Percentiles rank a stretch among this genome's conserved stretches.
Conservation (phyloP, 2,113 vertebrate species). For the Neotoma lepida region DNA sequence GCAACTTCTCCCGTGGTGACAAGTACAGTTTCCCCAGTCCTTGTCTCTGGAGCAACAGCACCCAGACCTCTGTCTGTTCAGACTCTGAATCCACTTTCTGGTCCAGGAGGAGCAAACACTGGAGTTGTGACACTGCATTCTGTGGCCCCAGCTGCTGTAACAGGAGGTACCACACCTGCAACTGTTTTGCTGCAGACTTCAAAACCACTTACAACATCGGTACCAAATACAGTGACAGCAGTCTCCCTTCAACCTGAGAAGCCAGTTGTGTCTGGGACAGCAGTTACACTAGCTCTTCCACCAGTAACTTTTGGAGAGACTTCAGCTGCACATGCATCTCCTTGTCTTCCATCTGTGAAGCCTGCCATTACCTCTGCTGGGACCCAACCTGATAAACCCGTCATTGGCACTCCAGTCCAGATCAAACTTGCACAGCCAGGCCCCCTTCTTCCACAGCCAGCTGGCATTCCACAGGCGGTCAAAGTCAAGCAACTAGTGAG, state of each 20-base stretch:
- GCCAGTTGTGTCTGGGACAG: conserved; percentile 45
- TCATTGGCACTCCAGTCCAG: conserved; percentile 69
- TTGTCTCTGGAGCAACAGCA: conserved; percentile 42
- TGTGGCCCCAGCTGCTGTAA: conserved; percentile 19
- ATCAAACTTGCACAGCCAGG: conserved; percentile 81
- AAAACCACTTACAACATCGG: conserved; percentile 72
- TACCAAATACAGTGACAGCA: not conserved
- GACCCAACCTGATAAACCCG: conserved; percentile 68
- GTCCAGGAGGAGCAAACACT: conserved; percentile 24
- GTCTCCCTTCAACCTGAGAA: conserved; percentile 75
- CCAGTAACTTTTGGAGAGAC: conserved; percentile 64
- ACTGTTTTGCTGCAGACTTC: conserved; percentile 75
- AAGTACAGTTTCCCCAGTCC: conserved; percentile 58
- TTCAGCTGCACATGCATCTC: not conserved
- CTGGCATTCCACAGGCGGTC: conserved; percentile 77
- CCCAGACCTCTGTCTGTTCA: conserved; percentile 67
- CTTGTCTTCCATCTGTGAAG: conserved; percentile 79
- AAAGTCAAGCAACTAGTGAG: conserved; percentile 89
- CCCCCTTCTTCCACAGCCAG: conserved; percentile 48
- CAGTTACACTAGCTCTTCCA: conserved; percentile 64
- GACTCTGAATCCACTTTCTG: conserved; percentile 21
- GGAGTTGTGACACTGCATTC: conserved; percentile 62
- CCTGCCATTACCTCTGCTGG: conserved; percentile 67
- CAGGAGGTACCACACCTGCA: conserved; percentile 52
- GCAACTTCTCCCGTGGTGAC: conserved; percentile 32